Conservation (phyloP, 2,888 invertebrate genomes). For the Mesochorus sp. region DNA sequence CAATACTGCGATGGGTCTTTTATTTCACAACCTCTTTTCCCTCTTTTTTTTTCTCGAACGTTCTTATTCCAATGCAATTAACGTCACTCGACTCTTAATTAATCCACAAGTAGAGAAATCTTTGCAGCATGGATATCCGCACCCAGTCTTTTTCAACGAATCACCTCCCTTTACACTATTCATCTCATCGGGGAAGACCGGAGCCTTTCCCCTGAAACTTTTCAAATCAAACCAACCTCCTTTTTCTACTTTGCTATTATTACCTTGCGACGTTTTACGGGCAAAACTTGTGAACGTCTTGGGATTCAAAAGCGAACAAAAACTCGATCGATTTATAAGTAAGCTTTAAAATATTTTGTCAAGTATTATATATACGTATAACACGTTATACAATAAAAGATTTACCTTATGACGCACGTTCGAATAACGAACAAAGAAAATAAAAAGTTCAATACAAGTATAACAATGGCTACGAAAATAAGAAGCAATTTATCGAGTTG, state of each 20-base stretch:
- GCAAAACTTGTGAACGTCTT: conserved; percentile 16
- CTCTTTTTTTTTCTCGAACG: conserved; percentile 6
- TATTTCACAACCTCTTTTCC: neutral
- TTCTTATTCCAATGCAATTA: conserved; percentile 55
- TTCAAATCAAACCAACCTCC: conserved; percentile 63
- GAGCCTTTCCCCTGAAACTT: conserved; percentile 49
- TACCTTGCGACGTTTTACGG: conserved; percentile 30
- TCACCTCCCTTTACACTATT: neutral
- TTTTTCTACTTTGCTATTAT: conserved; percentile 57
- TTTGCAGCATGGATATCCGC: conserved; percentile 40
- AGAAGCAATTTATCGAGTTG: neutral
- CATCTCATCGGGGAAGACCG: conserved; percentile 3
- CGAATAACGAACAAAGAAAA: neutral
- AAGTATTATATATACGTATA: conserved; percentile 23
- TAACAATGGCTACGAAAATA: neutral
- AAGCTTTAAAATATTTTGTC: conserved; percentile 31
- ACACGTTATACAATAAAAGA: too few species aligned
- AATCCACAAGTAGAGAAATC: conserved; percentile 60
- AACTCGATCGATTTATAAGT: conserved; percentile 20
- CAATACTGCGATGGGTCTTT: too few species aligned
- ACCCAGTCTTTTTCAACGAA: conserved; percentile 18
- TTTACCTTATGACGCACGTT: too few species aligned
- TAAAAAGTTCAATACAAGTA: neutral
- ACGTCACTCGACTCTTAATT: conserved; percentile 61
- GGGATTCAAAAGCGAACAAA: conserved; percentile 20